These are phyloP conservation scores for Epirrhoe alternata DNA, from an alignment of 2,888 invertebrate species.

Conservation along the genomic window DNA sequence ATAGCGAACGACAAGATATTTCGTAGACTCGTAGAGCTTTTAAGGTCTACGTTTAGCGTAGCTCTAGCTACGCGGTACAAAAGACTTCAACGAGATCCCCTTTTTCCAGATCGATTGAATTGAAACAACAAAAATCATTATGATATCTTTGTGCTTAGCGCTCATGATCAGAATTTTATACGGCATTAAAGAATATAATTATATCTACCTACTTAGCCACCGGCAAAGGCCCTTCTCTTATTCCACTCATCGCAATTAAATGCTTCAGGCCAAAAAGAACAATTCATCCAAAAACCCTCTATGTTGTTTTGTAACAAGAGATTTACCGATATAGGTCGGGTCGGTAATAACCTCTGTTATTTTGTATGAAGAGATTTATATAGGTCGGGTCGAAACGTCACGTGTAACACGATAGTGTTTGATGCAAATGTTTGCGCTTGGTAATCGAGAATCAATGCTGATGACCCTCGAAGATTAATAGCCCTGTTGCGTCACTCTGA, in stretches of 20 bases:
- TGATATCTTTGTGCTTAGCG: too few species aligned
- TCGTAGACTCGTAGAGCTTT: not conserved
- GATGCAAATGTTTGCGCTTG: conserved; percentile 36
- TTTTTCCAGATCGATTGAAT: not conserved
- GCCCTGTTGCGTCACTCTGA: conserved; percentile 24
- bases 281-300: too few species aligned
- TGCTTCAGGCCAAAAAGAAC: too few species aligned
- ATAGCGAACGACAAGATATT: too few species aligned
- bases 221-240: too few species aligned
- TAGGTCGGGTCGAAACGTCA: not conserved
- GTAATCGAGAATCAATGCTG: conserved; percentile 47
- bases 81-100: conserved; percentile 6
- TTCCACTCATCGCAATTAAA: too few species aligned
- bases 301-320: too few species aligned
- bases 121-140: too few species aligned
- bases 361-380: not conserved
- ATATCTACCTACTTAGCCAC: too few species aligned
- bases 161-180: too few species aligned
- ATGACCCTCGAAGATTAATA: conserved; percentile 30
- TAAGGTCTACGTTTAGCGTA: not conserved
- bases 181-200: too few species aligned
- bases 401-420: conserved; percentile 38
- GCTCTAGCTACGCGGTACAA: conserved; percentile 5
- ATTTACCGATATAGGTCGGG: too few species aligned
- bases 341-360: not conserved